Conservation (phyloP, 2,888 invertebrate genomes). For the Biston betularia region DNA sequence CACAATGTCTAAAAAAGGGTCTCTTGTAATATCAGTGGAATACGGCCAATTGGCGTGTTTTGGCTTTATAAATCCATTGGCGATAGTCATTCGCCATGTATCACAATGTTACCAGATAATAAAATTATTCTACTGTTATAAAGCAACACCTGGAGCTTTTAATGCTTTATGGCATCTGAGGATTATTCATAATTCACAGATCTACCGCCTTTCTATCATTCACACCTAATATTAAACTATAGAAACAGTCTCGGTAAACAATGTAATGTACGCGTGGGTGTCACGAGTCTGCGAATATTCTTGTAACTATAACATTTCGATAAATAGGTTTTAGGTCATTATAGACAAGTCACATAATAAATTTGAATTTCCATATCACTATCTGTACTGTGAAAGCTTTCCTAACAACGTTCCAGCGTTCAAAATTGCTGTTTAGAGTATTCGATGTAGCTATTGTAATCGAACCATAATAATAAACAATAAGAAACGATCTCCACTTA, state of each 20-base stretch:
- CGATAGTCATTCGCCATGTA: no score
- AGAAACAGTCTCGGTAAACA: slow-evolving; percentile 18
- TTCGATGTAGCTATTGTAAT: slow-evolving; percentile 60
- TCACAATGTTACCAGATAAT: no score
- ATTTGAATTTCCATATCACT: slow-evolving; percentile 38
- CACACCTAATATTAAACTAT: slow-evolving; percentile 12
- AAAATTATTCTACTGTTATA: not conserved
- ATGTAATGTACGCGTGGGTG: slow-evolving; percentile 26
- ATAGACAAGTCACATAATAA: slow-evolving; percentile 37
- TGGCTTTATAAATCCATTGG: no score
- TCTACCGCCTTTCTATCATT: slow-evolving; percentile 2
- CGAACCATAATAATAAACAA: slow-evolving; percentile 63
- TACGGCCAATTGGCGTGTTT: no score
- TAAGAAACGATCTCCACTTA: slow-evolving; percentile 68
- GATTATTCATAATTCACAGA: no score
- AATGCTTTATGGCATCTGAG: not conserved
- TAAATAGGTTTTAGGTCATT: slow-evolving; percentile 40
- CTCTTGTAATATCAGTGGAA: no score
- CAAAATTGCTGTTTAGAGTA: slow-evolving; percentile 26
- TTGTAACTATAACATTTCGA: slow-evolving; percentile 34
- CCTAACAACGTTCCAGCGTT: slow-evolving; percentile 30
- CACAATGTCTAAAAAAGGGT: no score
- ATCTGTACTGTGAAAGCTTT: slow-evolving; percentile 32
- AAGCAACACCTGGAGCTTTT: slow-evolving; percentile 1
- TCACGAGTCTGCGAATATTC: slow-evolving; percentile 18